Conservation (phyloP, 2,888 invertebrate genomes). For the Phalera bucephala region DNA sequence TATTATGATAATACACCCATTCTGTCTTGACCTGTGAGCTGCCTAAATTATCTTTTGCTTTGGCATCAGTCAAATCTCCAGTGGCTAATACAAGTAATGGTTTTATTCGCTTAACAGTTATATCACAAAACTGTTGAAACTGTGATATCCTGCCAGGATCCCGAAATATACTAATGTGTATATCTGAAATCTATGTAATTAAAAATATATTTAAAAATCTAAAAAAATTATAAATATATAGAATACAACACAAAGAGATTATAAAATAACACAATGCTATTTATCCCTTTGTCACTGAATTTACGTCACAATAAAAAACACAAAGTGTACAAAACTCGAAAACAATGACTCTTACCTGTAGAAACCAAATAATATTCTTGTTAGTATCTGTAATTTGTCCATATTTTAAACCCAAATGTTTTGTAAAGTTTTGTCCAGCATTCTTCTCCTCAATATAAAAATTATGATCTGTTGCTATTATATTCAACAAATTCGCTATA, state of each 20-base stretch:
- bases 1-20: conserved; percentile 90
- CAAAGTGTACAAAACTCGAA: conserved; percentile 1
- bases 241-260: no score
- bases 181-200: conserved; percentile 89
- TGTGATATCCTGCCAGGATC: conserved; percentile 89
- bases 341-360: conserved; percentile 83
- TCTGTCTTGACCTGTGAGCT: conserved; percentile 91
- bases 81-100: conserved; percentile 92
- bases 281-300: conserved; percentile 21
- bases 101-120: conserved; percentile 87
- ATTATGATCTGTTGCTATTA: conserved; percentile 84
- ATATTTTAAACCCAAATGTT: conserved; percentile 61
- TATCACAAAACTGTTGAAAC: conserved; percentile 90
- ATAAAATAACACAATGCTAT: no score
- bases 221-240: no score
- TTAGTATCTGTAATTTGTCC: conserved; percentile 77
- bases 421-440: conserved; percentile 57
- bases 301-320: conserved; percentile 23
- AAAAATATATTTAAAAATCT: not conserved
- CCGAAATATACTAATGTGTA: conserved; percentile 93
- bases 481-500: conserved; percentile 86
- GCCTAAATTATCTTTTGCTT: conserved; percentile 89
- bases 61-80: conserved; percentile 95
- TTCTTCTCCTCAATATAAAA: conserved; percentile 59
- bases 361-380: conserved; percentile 88